phyloP scores from a whole-genome alignment of 2,113 vertebrate genomes.

The Morone chrysops region DNA sequence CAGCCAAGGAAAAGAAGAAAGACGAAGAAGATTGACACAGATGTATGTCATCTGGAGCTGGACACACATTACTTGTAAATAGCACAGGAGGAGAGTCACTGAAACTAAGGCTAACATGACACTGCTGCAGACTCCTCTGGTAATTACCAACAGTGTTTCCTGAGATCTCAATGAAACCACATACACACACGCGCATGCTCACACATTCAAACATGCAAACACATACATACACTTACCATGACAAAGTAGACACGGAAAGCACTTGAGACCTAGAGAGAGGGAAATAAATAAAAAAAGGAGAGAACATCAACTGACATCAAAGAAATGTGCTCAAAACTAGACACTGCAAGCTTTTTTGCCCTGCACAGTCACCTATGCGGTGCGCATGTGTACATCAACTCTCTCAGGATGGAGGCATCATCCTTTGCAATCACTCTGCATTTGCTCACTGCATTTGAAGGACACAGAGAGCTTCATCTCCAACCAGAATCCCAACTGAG shows the following conservation, averaged over 20 bases:
- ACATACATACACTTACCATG: slow-evolving; percentile 49
- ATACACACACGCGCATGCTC: slow-evolving; percentile 66
- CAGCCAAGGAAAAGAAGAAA: slow-evolving; percentile 71
- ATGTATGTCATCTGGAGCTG: slow-evolving; percentile 69
- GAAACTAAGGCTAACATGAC: slow-evolving; percentile 76
- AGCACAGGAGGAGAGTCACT: slow-evolving; percentile 75
- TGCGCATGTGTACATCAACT: slow-evolving; percentile 62
- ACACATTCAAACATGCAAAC: slow-evolving; percentile 68
- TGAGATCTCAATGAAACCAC: slow-evolving; percentile 70
- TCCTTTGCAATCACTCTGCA: slow-evolving; percentile 65
- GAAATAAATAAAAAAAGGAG: slow-evolving; percentile 28
- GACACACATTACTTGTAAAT: slow-evolving; percentile 83
- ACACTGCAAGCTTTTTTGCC: slow-evolving; percentile 72
- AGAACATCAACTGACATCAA: slow-evolving; percentile 49
- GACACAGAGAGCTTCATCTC: slow-evolving; percentile 60
- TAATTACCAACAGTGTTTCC: slow-evolving; percentile 73
- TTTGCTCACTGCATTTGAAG: slow-evolving; percentile 66
- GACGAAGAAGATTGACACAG: slow-evolving; percentile 54
- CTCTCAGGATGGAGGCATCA: slow-evolving; percentile 74
- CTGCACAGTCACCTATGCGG: slow-evolving; percentile 56
- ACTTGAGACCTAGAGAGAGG: slow-evolving; percentile 59
- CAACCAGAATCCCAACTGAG: slow-evolving; percentile 54
- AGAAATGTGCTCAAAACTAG: slow-evolving; percentile 61
- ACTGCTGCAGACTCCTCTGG: slow-evolving; percentile 77
- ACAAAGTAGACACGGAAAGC: slow-evolving; percentile 58